Evolutionary conservation across 2,113 vertebrate genomes (phyloP), one percentile per base, ranked within the genome.

Genomic region (Calyptommatus sinebrachiatus): DNA sequence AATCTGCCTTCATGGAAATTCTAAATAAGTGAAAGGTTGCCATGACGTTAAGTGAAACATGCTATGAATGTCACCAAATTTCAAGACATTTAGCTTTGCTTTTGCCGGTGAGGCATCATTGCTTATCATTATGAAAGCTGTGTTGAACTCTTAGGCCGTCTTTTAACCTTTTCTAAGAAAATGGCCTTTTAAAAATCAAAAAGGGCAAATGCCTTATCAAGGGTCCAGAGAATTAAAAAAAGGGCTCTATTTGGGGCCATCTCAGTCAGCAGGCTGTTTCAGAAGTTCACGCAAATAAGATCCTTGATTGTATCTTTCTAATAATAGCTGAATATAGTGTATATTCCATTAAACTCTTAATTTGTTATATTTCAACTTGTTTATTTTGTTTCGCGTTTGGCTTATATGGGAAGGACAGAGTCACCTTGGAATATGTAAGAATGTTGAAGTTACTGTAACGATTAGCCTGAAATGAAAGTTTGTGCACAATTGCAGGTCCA

Each of bases 211-310:
- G 67, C 77, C 57, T 87, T 66, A 77, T 31, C 0, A 2, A 67
- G 16, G 20, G 31, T 83, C 57, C 83, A 85, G n/a, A 84, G 12
- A 57, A 57, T 20, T 70, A 76, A 53, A 5, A 10, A 11, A 65
- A 85, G 89, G 76, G 57, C 73, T 86, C 77, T 78, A 86, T 50
- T 67, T 24, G 7, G 76, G 46, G 73, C 29, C 77, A 85, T 67
- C 75, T 31, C 53, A n/a, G 66, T 29, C 67, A 84, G 68, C 29
- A 86, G 0, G 7, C 1, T 87, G 85, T 85, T 74, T 82, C 24
- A 63, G 31, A 10, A 79, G 48, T 80, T 86, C 45, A 78, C 8
- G 9, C 68, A 75, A 78, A 77, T 1, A 73, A 16, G 76, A 12
- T 35, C 80, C 41, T 26, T 78, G 41, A 79, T n/a, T 77, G 22